These are phyloP conservation scores for Crotalus viridis DNA, from an alignment of 2,113 vertebrate species.

Conservation along the genomic window DNA sequence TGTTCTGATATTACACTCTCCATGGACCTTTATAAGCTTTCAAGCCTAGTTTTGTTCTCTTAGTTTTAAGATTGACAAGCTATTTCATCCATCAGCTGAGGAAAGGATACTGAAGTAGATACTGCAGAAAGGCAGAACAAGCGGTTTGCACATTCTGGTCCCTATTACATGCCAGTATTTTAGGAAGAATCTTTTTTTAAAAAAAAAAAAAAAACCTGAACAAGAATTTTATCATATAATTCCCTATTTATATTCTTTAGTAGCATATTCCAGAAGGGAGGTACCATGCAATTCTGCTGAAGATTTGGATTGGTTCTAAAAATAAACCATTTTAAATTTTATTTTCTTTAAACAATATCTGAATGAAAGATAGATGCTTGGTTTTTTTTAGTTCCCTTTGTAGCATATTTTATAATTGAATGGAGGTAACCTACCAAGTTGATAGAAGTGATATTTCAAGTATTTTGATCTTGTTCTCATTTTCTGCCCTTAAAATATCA, in stretches of 20 bases:
- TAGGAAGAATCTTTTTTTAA: too few relatives aligned
- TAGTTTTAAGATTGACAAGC: not conserved
- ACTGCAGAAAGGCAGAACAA: not conserved
- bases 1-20: not conserved
- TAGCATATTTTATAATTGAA: not conserved
- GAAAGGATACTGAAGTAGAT: not conserved
- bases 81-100: not conserved
- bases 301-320: not conserved
- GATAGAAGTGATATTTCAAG: constrained; percentile 6
- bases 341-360: not conserved
- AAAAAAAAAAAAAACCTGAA: too few relatives aligned
- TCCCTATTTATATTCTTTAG: not conserved
- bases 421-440: not conserved
- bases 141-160: not conserved
- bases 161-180: not conserved
- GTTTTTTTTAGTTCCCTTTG: not conserved
- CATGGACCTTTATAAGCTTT: not conserved
- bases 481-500: constrained; percentile 48
- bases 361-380: not conserved
- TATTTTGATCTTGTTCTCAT: constrained; percentile 39
- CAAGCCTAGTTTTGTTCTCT: not conserved
- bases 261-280: too few relatives aligned
- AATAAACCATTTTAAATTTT: not conserved
- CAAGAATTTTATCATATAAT: too few relatives aligned
- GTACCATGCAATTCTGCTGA: not conserved